Conservation (phyloP, 2,888 invertebrate genomes). For the Hedychridium roseum region DNA sequence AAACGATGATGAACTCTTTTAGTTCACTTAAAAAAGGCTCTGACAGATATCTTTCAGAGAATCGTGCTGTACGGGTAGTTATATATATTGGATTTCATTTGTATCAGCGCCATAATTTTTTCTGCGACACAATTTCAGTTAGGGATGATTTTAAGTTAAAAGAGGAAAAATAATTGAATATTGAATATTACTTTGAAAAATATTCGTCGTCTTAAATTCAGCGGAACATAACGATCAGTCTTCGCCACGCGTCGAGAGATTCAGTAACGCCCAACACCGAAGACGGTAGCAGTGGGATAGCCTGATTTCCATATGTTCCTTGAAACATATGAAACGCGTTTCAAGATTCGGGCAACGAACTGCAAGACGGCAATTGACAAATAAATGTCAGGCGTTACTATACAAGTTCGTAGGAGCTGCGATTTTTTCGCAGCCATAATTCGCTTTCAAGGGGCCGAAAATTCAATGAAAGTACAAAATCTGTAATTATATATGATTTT, state of each 20-base stretch:
- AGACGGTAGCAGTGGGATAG: slow-evolving; percentile 14
- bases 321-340: slow-evolving; percentile 17
- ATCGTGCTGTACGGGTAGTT: too few relatives aligned
- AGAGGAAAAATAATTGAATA: slow-evolving; percentile 10
- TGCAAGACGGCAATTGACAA: slow-evolving; percentile 10
- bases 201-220: slow-evolving; percentile 9
- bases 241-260: slow-evolving; percentile 13
- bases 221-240: slow-evolving; percentile 8
- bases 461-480: slow-evolving; percentile 12
- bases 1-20: too few relatives aligned
- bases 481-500: slow-evolving; percentile 17
- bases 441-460: slow-evolving; percentile 13
- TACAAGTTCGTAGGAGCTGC: slow-evolving; percentile 7
- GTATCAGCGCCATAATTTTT: slow-evolving; percentile 9
- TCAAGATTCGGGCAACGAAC: too few relatives aligned
- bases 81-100: slow-evolving; percentile 15
- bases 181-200: slow-evolving; percentile 12
- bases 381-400: slow-evolving; percentile 13
- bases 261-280: slow-evolving; percentile 13
- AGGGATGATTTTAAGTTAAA: slow-evolving; percentile 12
- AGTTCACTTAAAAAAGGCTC: too few relatives aligned
- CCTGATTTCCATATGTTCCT: slow-evolving; percentile 15
- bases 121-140: slow-evolving; percentile 11
- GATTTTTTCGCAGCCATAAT: slow-evolving; percentile 10
- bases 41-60: too few relatives aligned